Evolutionary conservation across 2,113 vertebrate species (phyloP), one percentile per base, ranked within the genome.

Genomic region (Mormyrus lacerda): DNA sequence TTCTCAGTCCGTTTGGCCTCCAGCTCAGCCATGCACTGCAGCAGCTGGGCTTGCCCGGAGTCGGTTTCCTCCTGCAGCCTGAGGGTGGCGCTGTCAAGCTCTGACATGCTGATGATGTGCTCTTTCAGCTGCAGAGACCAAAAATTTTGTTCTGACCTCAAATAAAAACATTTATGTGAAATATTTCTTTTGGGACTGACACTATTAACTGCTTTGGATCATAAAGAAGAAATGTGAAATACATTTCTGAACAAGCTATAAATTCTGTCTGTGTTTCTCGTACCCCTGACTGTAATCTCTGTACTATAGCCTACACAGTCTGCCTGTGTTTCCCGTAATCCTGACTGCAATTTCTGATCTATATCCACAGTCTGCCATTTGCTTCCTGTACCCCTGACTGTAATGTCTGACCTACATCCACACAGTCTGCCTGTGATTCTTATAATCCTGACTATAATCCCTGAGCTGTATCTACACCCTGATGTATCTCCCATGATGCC

Each of bases 41-140:
- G 89, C 53, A 91, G 65, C 65, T 91, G 87, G 73, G 89, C 53
- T 76, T 89, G 87, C 45, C 88, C n/a, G 58, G 88, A 88, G 31
- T 45, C 39, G 10, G 50, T 50, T n/a, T 91, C 88, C 42, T 84
- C 88, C 65, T 48, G 85, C 69, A 90, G 86, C 53, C 53, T 51
- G 35, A 88, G 85, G 79, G 90, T 83, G 47, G 86, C 61, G 50
- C 86, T 91, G 31, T 89, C 85, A 39, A 90, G 87, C 88, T 90
- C 85, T 6, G 76, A 44, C 76, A 90, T 39, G 47, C 17, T 73
- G 31, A n/a, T 19, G 50, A 90, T 84, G 55, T 79, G 85, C 85
- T 91, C 85, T 50, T 89, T 91, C 42, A 89, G 79, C 91, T 91
- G 58, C 4, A 45, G 82, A 42, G 50, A n/a, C 50, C 9, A 39